Percentiles rank a stretch among this genome's conserved stretches.
phyloP scores from a whole-genome alignment of 1,140 invertebrate genomes.

The Calosoma granatense region DNA sequence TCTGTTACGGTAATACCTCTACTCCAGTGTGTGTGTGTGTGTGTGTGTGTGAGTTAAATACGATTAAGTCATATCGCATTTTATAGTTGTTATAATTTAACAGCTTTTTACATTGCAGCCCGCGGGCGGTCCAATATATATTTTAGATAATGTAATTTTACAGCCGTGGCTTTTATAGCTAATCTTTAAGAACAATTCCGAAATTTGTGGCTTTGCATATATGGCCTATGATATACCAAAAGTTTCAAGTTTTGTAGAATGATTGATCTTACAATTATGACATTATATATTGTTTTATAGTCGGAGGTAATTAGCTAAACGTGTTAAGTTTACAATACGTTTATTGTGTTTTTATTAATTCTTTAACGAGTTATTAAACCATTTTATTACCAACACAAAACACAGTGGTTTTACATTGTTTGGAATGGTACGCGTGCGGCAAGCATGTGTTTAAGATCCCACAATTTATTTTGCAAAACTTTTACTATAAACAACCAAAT shows the following conservation, averaged over 20 bases:
- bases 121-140: neutral
- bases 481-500: too few species aligned
- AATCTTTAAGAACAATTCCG: constrained; percentile 1
- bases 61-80: constrained; percentile 7
- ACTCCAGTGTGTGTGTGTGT: too few species aligned
- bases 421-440: too few species aligned
- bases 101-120: constrained; percentile 1
- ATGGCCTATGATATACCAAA: neutral
- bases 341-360: neutral
- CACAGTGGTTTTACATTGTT: too few species aligned
- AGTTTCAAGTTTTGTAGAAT: neutral
- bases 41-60: too few species aligned
- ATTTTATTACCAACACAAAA: neutral
- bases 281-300: neutral
- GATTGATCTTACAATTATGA: neutral
- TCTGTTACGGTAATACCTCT: neutral
- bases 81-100: constrained; percentile 9
- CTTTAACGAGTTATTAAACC: neutral
- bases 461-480: too few species aligned
- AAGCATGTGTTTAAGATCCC: too few species aligned
- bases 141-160: constrained; percentile 8
- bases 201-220: too few species aligned
- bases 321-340: neutral
- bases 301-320: neutral
- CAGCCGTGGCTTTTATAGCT: neutral